Conservation (phyloP, 2,888 invertebrate species). For the Azorinus chamasolen region DNA sequence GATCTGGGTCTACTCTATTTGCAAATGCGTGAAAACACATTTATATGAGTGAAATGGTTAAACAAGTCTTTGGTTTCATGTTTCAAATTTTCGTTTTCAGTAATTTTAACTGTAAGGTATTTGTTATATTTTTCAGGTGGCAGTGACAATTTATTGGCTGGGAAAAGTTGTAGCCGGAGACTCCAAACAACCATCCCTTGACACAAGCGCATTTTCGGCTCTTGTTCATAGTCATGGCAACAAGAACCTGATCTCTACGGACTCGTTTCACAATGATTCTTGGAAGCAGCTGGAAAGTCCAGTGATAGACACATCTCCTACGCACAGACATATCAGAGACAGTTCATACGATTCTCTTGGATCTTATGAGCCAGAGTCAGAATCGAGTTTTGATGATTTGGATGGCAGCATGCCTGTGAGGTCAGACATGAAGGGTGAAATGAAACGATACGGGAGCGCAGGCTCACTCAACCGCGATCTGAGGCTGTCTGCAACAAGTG, state of each 20-base stretch:
- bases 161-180: slow-evolving; percentile 74
- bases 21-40: too few species aligned
- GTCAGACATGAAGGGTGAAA: slow-evolving; percentile 65
- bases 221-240: slow-evolving; percentile 77
- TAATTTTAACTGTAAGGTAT: too few species aligned
- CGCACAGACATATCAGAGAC: slow-evolving; percentile 69
- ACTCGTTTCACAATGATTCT: slow-evolving; percentile 67
- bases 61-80: too few species aligned
- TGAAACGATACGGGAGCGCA: slow-evolving; percentile 75
- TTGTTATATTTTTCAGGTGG: slow-evolving; percentile 78
- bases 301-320: slow-evolving; percentile 28
- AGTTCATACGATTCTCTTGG: slow-evolving; percentile 81
- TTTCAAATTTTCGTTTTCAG: too few species aligned
- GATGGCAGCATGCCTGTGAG: slow-evolving; percentile 73
- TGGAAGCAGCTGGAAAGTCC: slow-evolving; percentile 66
- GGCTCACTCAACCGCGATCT: slow-evolving; percentile 60
- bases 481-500: slow-evolving; percentile 49
- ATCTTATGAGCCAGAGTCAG: slow-evolving; percentile 77
- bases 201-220: slow-evolving; percentile 83
- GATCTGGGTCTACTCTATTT: too few species aligned
- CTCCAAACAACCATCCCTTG: slow-evolving; percentile 83
- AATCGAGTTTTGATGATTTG: slow-evolving; percentile 76
- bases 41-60: too few species aligned
- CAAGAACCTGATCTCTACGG: slow-evolving; percentile 72
- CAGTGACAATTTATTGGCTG: slow-evolving; percentile 84